A percentile compares a stretch with the other conserved stretches of the same genome.
These are phyloP conservation scores for Watsonalla binaria DNA, from an alignment of 2,888 invertebrate species.

Conservation along the genomic window DNA sequence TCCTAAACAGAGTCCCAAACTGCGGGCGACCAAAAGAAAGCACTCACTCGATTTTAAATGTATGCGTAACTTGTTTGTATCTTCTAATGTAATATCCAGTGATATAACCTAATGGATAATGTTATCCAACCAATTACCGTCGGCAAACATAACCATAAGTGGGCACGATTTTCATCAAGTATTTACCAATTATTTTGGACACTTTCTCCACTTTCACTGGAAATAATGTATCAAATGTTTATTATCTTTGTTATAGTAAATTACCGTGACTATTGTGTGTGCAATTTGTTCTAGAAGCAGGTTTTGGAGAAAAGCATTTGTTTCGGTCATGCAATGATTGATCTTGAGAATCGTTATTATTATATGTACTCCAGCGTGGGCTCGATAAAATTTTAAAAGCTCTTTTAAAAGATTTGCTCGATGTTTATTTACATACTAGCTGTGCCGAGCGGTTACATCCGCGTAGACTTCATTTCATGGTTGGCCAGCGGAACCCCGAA, in stretches of 20 bases:
- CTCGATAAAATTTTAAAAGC: no score
- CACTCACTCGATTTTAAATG: no score
- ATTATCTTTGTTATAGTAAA: slow-evolving; percentile 21
- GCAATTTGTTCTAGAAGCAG: neutral
- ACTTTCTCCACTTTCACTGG: slow-evolving; percentile 19
- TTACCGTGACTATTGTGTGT: slow-evolving; percentile 16
- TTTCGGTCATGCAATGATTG: neutral
- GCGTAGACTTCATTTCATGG: no score
- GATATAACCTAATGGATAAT: neutral
- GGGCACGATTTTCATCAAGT: slow-evolving; percentile 1
- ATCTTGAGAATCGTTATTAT: no score
- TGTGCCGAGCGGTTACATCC: no score
- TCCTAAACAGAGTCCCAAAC: no score
- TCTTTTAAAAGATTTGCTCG: no score
- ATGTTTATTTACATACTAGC: no score
- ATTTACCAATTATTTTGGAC: slow-evolving; percentile 3
- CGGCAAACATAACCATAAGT: neutral
- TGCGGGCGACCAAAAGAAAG: no score
- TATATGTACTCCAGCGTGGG: no score
- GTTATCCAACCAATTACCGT: neutral
- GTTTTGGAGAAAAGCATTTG: neutral
- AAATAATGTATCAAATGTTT: slow-evolving; percentile 16
- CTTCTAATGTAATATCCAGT: neutral
- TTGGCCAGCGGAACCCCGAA: no score
- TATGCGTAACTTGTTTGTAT: no score